These are phyloP conservation scores for Tychaedon coryphoeus DNA, from an alignment of 2,113 vertebrate species.

Conservation along the genomic window DNA sequence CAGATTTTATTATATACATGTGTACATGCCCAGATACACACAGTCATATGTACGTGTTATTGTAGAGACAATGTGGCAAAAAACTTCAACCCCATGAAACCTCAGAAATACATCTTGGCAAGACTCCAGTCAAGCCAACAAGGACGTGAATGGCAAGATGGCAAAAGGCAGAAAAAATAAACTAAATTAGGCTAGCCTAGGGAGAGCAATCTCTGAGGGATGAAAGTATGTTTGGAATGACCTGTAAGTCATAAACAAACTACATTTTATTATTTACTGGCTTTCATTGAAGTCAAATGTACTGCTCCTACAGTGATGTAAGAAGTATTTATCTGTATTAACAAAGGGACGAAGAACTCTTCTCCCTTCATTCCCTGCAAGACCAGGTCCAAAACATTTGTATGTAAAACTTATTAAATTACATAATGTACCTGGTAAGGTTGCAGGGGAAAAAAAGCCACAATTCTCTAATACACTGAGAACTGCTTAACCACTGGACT, in stretches of 20 bases:
- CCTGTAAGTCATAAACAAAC: not conserved
- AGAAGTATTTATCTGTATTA: not conserved
- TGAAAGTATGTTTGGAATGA: not conserved
- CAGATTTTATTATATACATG: not conserved
- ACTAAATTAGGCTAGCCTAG: not conserved
- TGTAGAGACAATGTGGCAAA: not conserved
- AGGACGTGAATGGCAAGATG: not conserved
- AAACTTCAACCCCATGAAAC: not conserved
- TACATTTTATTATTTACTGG: not conserved
- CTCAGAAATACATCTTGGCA: not conserved
- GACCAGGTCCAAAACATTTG: not conserved
- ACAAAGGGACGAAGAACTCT: not conserved
- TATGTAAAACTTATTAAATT: not conserved
- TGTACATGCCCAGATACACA: not conserved
- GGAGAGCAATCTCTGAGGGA: not conserved
- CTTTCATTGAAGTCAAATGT: not conserved
- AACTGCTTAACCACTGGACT: not conserved
- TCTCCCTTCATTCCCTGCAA: not conserved
- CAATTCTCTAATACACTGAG: not conserved
- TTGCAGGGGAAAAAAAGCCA: not conserved
- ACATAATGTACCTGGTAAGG: not conserved
- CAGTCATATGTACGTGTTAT: rapidly evolving
- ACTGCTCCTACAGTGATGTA: not conserved
- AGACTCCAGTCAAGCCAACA: not conserved
- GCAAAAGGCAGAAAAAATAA: not conserved